phyloP scores from a whole-genome alignment of 2,113 vertebrate genomes.

The Pelodiscus sinensis region DNA sequence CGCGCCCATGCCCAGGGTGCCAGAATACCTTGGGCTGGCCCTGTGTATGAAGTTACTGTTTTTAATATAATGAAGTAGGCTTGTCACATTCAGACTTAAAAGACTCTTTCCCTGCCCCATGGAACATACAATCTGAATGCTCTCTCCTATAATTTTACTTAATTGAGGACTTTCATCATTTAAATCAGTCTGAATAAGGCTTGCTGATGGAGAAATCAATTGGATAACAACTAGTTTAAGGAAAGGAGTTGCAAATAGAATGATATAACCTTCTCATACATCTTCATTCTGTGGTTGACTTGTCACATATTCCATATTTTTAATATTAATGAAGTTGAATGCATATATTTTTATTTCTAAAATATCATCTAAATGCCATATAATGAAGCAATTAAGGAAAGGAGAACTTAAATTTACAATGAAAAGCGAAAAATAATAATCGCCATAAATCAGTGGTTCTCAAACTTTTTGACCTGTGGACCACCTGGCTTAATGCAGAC shows the following conservation, averaged over 20 bases:
- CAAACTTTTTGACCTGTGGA: no score
- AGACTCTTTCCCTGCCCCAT: neutral
- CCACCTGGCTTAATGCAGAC: no score
- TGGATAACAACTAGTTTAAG: neutral
- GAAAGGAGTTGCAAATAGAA: neutral
- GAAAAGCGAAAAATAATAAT: neutral
- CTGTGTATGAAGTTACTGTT: neutral
- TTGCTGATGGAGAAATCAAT: neutral
- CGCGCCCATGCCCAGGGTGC: no score
- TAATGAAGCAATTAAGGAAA: neutral
- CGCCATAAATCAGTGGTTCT: neutral
- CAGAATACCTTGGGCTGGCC: no score
- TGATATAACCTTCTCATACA: neutral
- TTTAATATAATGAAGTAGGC: neutral
- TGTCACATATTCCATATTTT: neutral
- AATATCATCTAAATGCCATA: neutral
- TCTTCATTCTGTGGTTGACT: neutral
- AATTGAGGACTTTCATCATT: neutral
- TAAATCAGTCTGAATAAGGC: neutral
- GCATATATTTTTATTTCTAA: neutral
- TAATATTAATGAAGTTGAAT: neutral
- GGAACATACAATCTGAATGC: neutral
- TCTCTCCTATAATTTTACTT: neutral
- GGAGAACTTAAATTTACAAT: neutral
- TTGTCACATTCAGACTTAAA: neutral